These are phyloP conservation scores for Lacerta agilis DNA, from an alignment of 2,797 vertebrate species.

Conservation along the genomic window DNA sequence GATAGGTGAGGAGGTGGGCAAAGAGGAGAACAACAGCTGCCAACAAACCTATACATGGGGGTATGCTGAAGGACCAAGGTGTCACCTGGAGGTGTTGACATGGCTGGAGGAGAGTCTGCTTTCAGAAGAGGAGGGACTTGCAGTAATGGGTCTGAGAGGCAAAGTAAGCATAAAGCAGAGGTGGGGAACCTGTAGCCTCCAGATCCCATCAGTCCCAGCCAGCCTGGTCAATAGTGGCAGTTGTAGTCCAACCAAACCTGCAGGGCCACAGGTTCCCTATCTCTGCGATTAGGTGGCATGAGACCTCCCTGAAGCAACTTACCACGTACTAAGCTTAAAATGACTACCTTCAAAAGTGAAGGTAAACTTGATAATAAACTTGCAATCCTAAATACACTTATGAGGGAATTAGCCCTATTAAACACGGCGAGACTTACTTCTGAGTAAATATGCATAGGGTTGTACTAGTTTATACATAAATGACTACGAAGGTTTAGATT, in stretches of 20 bases:
- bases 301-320: not conserved
- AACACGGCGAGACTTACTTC: not conserved
- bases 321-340: not conserved
- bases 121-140: not conserved
- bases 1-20: constrained; percentile 12
- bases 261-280: not conserved
- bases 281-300: not conserved
- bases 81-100: not conserved
- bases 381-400: not conserved
- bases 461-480: not conserved
- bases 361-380: not conserved
- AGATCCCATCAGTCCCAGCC: not conserved
- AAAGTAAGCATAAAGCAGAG: not conserved
- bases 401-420: not conserved
- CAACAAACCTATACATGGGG: not conserved
- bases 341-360: rapidly evolving
- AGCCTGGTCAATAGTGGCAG: not conserved
- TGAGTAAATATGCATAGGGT: not conserved
- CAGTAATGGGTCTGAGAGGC: rapidly evolving
- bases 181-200: not conserved
- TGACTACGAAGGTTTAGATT: not conserved
- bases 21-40: constrained; percentile 24
- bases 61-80: not conserved
- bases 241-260: not conserved
- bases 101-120: not conserved